These are phyloP conservation scores for Drosophila varians DNA, from an alignment of 1,140 invertebrate genomes.

Conservation along the genomic window DNA sequence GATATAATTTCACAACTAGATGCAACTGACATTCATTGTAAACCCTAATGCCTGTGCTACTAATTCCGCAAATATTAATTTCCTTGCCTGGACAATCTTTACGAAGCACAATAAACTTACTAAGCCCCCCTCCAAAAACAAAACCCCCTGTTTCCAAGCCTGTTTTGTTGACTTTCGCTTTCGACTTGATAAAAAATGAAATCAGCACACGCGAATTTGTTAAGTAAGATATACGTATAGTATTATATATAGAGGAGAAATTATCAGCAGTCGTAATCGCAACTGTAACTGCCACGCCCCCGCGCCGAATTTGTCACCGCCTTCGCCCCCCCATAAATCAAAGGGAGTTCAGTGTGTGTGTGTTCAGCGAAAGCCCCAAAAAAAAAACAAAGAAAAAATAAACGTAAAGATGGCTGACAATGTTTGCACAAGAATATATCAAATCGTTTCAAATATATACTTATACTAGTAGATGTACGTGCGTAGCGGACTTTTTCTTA, in stretches of 20 bases:
- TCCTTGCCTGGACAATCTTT: constrained; percentile 62
- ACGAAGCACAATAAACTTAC: constrained; percentile 24
- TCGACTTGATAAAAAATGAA: constrained; percentile 9
- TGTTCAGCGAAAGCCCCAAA: constrained; percentile 37
- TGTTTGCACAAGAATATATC: constrained; percentile 58
- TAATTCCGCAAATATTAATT: constrained; percentile 3
- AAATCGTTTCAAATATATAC: constrained; percentile 49
- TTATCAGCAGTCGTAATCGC: constrained; percentile 23
- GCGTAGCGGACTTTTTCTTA: constrained; percentile 34
- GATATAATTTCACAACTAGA: constrained; percentile 23
- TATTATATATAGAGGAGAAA: constrained; percentile 2
- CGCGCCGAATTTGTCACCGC: constrained; percentile 24
- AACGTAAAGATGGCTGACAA: neutral
- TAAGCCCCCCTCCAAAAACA: neutral
- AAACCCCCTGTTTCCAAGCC: constrained; percentile 2
- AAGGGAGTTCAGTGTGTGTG: constrained; percentile 23
- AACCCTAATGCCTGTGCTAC: neutral
- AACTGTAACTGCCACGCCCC: constrained; percentile 43
- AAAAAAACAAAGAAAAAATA: too few relatives aligned
- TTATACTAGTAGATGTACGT: constrained; percentile 12
- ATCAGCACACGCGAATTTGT: constrained; percentile 33
- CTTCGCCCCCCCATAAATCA: constrained; percentile 36
- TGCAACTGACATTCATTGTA: constrained; percentile 33
- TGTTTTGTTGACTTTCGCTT: constrained; percentile 40
- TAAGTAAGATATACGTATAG: constrained; percentile 9